phyloP scores from a whole-genome alignment of 2,888 invertebrate genomes.

The Ryuthela nishihirai region DNA sequence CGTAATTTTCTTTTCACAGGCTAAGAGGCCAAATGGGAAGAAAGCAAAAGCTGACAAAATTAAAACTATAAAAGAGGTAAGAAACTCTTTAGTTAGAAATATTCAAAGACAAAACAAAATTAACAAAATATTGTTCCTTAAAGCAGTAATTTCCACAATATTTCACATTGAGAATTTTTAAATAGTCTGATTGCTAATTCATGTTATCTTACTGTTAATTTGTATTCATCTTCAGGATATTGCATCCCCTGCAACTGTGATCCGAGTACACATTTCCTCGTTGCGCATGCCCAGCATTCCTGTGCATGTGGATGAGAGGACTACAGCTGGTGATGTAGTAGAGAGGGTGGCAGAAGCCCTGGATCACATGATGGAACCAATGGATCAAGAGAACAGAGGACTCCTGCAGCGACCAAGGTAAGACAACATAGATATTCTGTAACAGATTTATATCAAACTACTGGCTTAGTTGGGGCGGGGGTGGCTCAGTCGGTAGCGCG shows the following conservation, averaged over 20 bases:
- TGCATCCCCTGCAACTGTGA: no score
- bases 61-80: slow-evolving; percentile 23
- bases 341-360: slow-evolving; percentile 26
- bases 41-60: slow-evolving; percentile 25
- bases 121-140: no score
- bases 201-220: no score
- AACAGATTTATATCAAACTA: not conserved
- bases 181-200: no score
- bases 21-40: slow-evolving; percentile 12
- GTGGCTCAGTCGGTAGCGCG: no score
- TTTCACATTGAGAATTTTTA: no score
- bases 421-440: not conserved
- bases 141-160: no score
- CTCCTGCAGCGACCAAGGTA: slow-evolving; percentile 30
- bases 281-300: slow-evolving; percentile 22
- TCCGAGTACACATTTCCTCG: slow-evolving; percentile 24
- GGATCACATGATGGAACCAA: slow-evolving; percentile 17
- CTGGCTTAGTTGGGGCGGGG: no score
- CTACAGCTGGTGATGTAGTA: slow-evolving; percentile 24
- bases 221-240: no score
- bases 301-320: slow-evolving; percentile 13
- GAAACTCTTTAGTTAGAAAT: not conserved
- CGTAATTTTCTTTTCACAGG: slow-evolving; percentile 14
- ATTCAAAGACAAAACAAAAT: no score
- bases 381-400: slow-evolving; percentile 25